These are phyloP conservation scores for Miniopterus natalensis DNA, from an alignment of 2,113 vertebrate species.

Conservation along the genomic window DNA sequence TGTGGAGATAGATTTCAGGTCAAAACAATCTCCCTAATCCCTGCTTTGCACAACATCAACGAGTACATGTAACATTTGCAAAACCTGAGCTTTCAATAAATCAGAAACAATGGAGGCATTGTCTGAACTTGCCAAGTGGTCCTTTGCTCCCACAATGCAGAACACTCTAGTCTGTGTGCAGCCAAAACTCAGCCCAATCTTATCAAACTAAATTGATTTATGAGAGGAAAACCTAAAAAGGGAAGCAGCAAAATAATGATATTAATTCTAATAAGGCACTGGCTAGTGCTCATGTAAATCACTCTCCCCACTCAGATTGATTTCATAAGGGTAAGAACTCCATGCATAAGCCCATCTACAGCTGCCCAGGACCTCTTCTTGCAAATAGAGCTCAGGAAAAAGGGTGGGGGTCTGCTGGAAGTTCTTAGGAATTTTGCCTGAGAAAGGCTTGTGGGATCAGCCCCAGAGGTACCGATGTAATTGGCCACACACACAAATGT, in stretches of 20 bases:
- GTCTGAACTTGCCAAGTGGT: conserved; percentile 56
- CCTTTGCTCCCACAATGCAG: background rate
- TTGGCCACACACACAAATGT: conserved; percentile 83
- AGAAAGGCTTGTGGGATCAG: conserved; percentile 80
- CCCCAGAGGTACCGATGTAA: conserved; percentile 78
- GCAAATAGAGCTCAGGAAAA: conserved; percentile 49
- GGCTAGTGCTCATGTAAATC: conserved; percentile 74
- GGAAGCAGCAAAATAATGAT: conserved; percentile 79
- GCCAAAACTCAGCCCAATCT: conserved; percentile 73
- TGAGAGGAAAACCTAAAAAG: conserved; percentile 77
- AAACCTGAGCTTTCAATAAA: conserved; percentile 68
- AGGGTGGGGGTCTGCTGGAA: conserved; percentile 63
- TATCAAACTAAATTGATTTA: conserved; percentile 79
- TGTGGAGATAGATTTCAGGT: background rate
- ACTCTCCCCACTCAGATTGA: conserved; percentile 70
- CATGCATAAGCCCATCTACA: conserved; percentile 45
- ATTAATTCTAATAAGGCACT: conserved; percentile 81
- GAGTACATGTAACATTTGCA: conserved; percentile 48
- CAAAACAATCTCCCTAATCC: conserved; percentile 54
- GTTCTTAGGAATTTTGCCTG: conserved; percentile 72
- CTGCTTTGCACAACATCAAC: conserved; percentile 46
- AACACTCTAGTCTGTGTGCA: conserved; percentile 50
- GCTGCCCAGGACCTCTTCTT: background rate
- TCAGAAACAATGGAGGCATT: conserved; percentile 74
- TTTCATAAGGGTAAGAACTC: conserved; percentile 67